Evolutionary conservation across 2,113 vertebrate species (phyloP).

Genomic region (Struthio camelus): DNA sequence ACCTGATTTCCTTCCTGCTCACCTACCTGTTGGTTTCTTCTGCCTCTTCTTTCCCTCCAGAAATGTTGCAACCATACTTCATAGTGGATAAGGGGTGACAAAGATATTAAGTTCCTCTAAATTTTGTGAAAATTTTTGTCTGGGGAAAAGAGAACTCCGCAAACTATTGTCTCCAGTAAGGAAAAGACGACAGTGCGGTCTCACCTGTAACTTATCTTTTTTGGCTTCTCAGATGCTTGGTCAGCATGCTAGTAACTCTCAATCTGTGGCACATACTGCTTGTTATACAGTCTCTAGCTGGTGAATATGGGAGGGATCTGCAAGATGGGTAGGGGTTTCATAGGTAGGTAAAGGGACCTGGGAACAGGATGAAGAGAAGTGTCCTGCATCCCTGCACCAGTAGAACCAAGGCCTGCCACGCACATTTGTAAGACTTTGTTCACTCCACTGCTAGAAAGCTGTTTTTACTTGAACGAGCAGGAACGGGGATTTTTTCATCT

Average conservation of each 20-base stretch:
- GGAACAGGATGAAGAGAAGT: neutral
- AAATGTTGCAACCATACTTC: neutral
- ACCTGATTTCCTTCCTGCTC: neutral
- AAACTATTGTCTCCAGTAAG: neutral
- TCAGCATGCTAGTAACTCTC: neutral
- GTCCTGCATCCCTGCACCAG: too few relatives aligned
- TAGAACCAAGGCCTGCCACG: neutral
- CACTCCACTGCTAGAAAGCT: accelerated
- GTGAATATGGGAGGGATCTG: neutral
- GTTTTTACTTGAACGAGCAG: neutral
- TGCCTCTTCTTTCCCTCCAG: neutral
- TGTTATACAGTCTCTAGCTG: too few relatives aligned
- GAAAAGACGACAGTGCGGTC: neutral
- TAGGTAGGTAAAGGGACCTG: neutral
- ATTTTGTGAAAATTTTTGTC: neutral
- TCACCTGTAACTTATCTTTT: neutral
- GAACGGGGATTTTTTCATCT: neutral
- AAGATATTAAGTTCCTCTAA: neutral
- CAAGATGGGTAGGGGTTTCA: neutral
- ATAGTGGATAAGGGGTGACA: too few relatives aligned
- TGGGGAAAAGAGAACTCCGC: neutral
- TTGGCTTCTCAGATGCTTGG: neutral
- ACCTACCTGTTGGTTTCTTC: neutral
- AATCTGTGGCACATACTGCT: too few relatives aligned
- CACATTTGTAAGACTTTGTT: neutral